Conservation (phyloP, 1,140 invertebrate genomes). For the Habropoda laboriosa region DNA sequence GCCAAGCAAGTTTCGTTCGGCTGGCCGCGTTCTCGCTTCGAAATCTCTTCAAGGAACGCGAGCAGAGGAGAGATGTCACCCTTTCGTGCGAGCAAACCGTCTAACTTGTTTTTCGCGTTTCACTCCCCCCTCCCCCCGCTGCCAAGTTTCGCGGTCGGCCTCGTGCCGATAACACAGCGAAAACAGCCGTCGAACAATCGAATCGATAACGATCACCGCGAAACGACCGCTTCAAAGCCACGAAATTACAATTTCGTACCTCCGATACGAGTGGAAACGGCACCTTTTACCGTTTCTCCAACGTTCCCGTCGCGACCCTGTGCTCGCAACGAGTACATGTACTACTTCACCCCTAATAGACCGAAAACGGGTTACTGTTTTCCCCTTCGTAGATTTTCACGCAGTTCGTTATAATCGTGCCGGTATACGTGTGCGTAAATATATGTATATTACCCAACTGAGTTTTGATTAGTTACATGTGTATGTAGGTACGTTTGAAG, state of each 20-base stretch:
- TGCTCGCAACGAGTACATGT: neutral
- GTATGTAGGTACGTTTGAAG: too few species aligned
- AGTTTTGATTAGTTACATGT: neutral
- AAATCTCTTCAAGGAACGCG: conserved; percentile 63
- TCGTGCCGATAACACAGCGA: neutral
- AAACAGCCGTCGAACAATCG: conserved; percentile 25
- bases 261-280: conserved; percentile 8
- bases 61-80: conserved; percentile 22
- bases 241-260: conserved; percentile 22
- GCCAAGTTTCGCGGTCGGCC: neutral
- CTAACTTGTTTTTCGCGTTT: conserved; percentile 29
- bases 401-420: neutral
- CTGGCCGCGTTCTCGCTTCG: conserved; percentile 60
- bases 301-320: neutral
- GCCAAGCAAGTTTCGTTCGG: conserved; percentile 63
- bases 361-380: conserved; percentile 23
- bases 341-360: neutral
- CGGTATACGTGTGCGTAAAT: neutral
- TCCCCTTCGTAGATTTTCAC: neutral
- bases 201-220: conserved; percentile 25
- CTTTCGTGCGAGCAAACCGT: neutral
- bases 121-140: too few species aligned
- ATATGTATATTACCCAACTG: conserved; percentile 8
- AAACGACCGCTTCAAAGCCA: conserved; percentile 11
- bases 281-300: neutral